Evolutionary conservation across 2,888 invertebrate genomes (phyloP).

Genomic region (Apotomis capreana): DNA sequence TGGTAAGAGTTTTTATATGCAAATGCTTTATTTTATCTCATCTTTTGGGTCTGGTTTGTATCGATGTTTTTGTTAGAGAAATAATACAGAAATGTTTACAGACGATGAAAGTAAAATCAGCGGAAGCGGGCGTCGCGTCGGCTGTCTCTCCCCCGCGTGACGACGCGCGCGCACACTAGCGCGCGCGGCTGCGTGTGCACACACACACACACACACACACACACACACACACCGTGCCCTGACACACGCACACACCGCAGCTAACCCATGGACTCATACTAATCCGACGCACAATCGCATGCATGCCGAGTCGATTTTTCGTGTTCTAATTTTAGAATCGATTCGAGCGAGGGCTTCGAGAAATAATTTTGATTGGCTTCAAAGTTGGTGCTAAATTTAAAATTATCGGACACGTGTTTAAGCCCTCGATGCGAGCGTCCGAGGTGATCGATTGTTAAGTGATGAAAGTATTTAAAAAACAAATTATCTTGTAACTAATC

Average conservation of each 20-base stretch:
- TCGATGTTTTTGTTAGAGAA: background rate
- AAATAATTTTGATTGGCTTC: constrained; percentile 40
- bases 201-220: constrained; percentile 1
- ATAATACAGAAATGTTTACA: constrained; percentile 50
- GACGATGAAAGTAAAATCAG: constrained; percentile 85
- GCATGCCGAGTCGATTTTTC: constrained; percentile 28
- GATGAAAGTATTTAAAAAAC: constrained; percentile 33
- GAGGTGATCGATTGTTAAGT: constrained; percentile 42
- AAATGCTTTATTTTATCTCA: constrained; percentile 12
- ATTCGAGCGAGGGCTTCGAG: constrained; percentile 31
- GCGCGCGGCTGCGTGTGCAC: constrained; percentile 40
- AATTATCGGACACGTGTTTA: constrained; percentile 30
- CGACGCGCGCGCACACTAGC: constrained; percentile 71
- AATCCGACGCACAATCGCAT: constrained; percentile 16
- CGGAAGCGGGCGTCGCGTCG: constrained; percentile 85
- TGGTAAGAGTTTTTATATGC: background rate
- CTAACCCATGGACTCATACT: constrained; percentile 20
- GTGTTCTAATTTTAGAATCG: constrained; percentile 32
- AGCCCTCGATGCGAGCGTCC: constrained; percentile 30
- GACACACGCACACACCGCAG: constrained; percentile 17
- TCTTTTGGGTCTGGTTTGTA: constrained; percentile 12
- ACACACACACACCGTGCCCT: constrained; percentile 27
- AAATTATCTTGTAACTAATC: constrained; percentile 43
- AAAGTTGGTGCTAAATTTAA: constrained; percentile 45
- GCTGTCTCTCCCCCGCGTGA: constrained; percentile 87